Base-by-base conservation (phyloP, 2,113 vertebrate genomes). In the Emydocephalus ijimae region DNA sequence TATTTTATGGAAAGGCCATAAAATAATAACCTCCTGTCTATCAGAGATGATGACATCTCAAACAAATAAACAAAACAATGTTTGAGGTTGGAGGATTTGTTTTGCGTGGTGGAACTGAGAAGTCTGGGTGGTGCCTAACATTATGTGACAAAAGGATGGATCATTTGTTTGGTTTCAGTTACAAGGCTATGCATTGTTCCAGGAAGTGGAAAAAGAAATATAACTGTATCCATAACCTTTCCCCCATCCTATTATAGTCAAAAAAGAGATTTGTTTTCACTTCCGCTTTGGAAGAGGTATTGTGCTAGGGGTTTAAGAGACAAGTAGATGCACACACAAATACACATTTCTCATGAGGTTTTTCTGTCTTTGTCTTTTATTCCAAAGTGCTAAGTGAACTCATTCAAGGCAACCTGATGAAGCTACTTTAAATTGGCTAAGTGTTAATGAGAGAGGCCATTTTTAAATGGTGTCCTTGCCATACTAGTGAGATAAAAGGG, bases 1-100 rank as follows among this genome's bases (percentile, higher is more conserved):
- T 95, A 96, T n/a, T 69, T 69, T 91, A 91, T 94, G 95, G 85
- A 95, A 95, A 96, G 96, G 94, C 94, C 88, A 92, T 95, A 97
- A 97, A 97, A 96, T 96, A 97, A 98, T 9, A 50, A 9, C 96
- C 96, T 96, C 96, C 95, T 93, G 95, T 26, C 92, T 43, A 94
- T 87, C 95, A 97, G 95, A 91, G 96, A 97, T 96, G 97, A 95
- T 95, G 92, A 92, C 85, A 94, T 95, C 94, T 96, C 97, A 96
- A 97, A 81, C 34, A 81, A 74, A 74, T 20, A 39, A 81, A 39
- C 69, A 39, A 34, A 18, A 39, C n/a, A 97, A 97, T 97, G 91
- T 81, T 90, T 96, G 91, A 91, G 57, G 59, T 64, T 23, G 61
- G 74, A 48, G 88, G 43, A 11, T 26, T 3, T 90, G 85, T 92